Evolutionary conservation across 2,888 invertebrate species (phyloP), one percentile per base, ranked within the genome.

Genomic region (Hypolimnas misippus): DNA sequence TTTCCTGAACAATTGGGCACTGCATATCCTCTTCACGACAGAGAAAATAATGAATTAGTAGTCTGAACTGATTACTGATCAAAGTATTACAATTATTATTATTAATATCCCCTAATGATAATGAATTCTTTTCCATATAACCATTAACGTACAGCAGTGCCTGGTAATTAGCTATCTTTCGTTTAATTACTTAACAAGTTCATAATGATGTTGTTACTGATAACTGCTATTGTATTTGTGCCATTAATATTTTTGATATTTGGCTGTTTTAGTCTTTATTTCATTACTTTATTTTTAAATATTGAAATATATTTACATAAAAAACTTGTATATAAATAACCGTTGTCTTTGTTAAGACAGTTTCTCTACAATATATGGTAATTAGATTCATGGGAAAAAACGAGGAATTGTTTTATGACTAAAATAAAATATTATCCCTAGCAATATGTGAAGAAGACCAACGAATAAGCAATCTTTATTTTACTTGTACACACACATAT

Each of bases 21-120:
- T 90, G 89, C 91, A 90, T 91, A 82, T 87, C 87, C 83, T 86
- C 89, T 90, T 90, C 82, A 84, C 71, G 78, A 76, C 77, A 75
- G 75, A 85, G 83, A 86, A 86, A 86, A 84, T 71, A 83, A 75
- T 77, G 61, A 63, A 73, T 72, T 73, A 73, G 62, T 71, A 57
- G 25, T 52, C 51, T 40, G 54, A 61, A 51, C 57, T 60, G 16
- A 66, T 52, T 42, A 62, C n/a, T 61, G 25, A 40, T 56, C 35
- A 58, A 14, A 49, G 5, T 49, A 8, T 49, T 2, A 49, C n/a
- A 49, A 14, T 25, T 49, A 14, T 29, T 49, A 14, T 49, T 46
- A 19, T 5, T 50, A 33, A 52, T 52, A 31, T 44, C 14, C 35
- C 38, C 17, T 54, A 54, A 60, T 60, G 25, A 60, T 38, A 44